Conservation (phyloP, 2,888 invertebrate species). For the Steinernema hermaphroditum region DNA sequence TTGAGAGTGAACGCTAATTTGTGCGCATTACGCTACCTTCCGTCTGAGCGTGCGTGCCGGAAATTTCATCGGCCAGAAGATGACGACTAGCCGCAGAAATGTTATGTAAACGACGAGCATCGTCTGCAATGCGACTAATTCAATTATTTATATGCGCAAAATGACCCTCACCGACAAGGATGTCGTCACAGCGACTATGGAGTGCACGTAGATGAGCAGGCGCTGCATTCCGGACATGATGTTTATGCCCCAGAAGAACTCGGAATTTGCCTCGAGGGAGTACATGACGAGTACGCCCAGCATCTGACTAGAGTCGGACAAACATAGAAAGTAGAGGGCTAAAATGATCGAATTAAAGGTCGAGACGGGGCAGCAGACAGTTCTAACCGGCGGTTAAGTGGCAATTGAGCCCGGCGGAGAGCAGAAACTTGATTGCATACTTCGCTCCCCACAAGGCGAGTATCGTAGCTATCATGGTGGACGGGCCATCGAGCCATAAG, state of each 20-base stretch:
- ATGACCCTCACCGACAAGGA: not conserved
- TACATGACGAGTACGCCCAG: slow-evolving; percentile 59
- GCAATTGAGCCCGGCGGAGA: slow-evolving; percentile 58
- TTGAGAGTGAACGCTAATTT: not conserved
- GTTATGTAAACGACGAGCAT: slow-evolving; percentile 64
- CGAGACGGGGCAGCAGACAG: slow-evolving; percentile 55
- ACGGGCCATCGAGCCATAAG: slow-evolving; percentile 53
- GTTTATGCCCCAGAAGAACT: slow-evolving; percentile 53
- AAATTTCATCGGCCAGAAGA: slow-evolving; percentile 58
- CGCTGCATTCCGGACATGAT: slow-evolving; percentile 47
- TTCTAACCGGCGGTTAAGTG: slow-evolving; percentile 59
- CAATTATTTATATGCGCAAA: not conserved
- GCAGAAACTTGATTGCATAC: slow-evolving; percentile 59
- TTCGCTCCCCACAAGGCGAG: slow-evolving; percentile 58
- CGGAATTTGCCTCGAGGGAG: slow-evolving; percentile 59
- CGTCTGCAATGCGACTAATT: slow-evolving; percentile 49
- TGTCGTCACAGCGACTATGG: slow-evolving; percentile 10
- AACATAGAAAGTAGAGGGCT: slow-evolving; percentile 59
- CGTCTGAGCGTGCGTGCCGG: slow-evolving; percentile 40
- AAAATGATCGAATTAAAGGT: slow-evolving; percentile 50
- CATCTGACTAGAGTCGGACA: slow-evolving; percentile 61
- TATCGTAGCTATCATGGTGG: slow-evolving; percentile 56
- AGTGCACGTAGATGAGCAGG: slow-evolving; percentile 25
- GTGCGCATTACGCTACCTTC: not conserved
- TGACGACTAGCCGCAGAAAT: slow-evolving; percentile 61